Conservation (phyloP, 2,888 invertebrate genomes). For the Campoplex nolae region DNA sequence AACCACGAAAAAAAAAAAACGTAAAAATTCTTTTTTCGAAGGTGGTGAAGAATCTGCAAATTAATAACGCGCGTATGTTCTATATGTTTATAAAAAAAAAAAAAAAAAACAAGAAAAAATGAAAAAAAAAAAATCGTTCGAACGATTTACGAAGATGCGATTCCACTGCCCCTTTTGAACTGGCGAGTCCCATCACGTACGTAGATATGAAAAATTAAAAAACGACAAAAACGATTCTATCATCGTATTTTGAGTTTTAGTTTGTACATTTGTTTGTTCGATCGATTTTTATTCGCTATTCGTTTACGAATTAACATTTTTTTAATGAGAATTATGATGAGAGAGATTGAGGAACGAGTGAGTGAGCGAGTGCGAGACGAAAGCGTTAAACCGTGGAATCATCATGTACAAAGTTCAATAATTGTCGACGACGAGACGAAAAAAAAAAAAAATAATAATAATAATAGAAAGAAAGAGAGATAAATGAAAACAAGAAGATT, state of each 20-base stretch:
- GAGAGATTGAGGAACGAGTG: conserved; percentile 28
- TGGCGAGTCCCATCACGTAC: conserved; percentile 29
- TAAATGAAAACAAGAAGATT: conserved; percentile 29
- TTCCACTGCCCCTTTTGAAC: conserved; percentile 49
- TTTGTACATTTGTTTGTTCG: conserved; percentile 79
- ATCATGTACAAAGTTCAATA: conserved; percentile 80
- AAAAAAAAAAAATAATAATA: not conserved
- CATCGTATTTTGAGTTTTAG: conserved; percentile 72
- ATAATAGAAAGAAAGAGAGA: not conserved
- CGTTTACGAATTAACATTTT: conserved; percentile 60
- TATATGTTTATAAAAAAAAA: conserved; percentile 5
- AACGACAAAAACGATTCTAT: conserved; percentile 33
- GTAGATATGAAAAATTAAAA: conserved; percentile 1
- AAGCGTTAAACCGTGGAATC: conserved; percentile 59
- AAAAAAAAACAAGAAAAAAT: not conserved
- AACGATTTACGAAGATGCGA: conserved; percentile 54
- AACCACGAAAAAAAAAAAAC: not conserved
- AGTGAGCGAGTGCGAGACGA: conserved; percentile 28
- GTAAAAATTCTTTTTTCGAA: not conserved
- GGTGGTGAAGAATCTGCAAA: not conserved
- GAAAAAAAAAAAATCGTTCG: conserved; percentile 8
- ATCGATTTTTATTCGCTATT: conserved; percentile 66
- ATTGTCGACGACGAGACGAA: conserved; percentile 74
- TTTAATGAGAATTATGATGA: conserved; percentile 45
- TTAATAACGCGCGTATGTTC: conserved; percentile 29